Base-by-base conservation (phyloP, 2,113 vertebrate genomes). In the Ibidorhyncha struthersii region DNA sequence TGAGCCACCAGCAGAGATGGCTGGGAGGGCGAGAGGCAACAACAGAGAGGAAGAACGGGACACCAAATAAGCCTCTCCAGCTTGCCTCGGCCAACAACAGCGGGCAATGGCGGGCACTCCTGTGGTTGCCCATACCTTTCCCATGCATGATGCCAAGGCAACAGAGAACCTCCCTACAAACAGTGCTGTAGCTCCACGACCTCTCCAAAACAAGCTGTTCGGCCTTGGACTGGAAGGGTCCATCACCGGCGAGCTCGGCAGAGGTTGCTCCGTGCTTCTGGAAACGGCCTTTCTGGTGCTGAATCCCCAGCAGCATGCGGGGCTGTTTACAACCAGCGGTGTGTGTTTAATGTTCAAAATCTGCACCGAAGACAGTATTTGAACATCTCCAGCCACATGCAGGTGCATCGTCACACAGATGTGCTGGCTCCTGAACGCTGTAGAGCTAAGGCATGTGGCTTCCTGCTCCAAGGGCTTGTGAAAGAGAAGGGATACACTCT, bases 21-120 rank as follows among this genome's bases (percentile, higher is more conserved):
- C 34, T 34, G 47, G 50, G 47, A 89, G 22, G 49, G 19, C 41
- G 65, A 32, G 26, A 92, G 41, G 26, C 50, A 82, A 70, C 4
- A 55, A 19, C 38, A 85, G 32, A 61, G 36, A 72, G 32, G 7
- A 83, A 58, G 7, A 53, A n/a, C 58, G 6, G 32, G 45, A 32
- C 81, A 62, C 20, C 7, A 2, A 26, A 27, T 1, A 8, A 85
- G 58, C 38, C n/a, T 17, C n/a, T 91, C 53, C 41, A 53, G 49
- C 9, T 63, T 66, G 26, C 12, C 34, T 86, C 0, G 2, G 50
- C 18, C 76, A 73, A 7, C 2, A 18, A 10, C 16, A 26, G 14
- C 1, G 0, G 41, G 55, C 26, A 59, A 27, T 8, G 0, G 0
- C 14, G 22, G 61, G 61, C 40, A 3, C 30, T 41, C 25, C 86